Conservation (phyloP, 2,797 vertebrate species). For the Ateles fusciceps region DNA sequence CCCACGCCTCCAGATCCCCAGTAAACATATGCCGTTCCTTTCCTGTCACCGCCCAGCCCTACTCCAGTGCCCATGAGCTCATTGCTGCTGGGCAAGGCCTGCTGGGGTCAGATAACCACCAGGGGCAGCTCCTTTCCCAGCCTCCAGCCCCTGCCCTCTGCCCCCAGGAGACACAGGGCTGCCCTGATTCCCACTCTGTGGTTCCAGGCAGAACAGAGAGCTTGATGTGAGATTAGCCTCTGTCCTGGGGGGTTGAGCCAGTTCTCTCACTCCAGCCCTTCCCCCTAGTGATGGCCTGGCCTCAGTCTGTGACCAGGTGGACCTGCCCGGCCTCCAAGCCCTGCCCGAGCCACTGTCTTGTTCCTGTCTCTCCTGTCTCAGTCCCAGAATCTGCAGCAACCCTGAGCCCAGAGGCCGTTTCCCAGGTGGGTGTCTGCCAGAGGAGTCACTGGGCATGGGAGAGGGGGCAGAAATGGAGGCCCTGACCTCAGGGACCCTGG, state of each 20-base stretch:
- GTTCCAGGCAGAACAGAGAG: neutral
- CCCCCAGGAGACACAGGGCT: neutral
- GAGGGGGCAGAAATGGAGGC: neutral
- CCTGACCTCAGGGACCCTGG: neutral
- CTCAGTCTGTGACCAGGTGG: neutral
- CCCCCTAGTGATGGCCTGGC: neutral
- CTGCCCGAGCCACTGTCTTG: neutral
- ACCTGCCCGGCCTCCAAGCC: neutral
- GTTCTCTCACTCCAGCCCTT: neutral
- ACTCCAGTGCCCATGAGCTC: constrained; percentile 10
- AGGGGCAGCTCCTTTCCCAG: neutral
- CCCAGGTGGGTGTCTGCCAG: neutral
- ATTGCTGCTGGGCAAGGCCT: constrained; percentile 71
- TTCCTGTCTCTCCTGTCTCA: neutral
- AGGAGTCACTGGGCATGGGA: neutral
- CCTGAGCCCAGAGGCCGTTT: neutral
- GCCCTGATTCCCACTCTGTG: neutral
- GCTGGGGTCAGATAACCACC: constrained; percentile 39
- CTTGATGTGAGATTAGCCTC: neutral
- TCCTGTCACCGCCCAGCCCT: constrained; percentile 43
- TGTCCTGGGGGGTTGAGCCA: rapidly evolving
- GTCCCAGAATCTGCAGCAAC: neutral
- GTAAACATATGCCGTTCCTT: constrained; percentile 72
- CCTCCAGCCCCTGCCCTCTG: neutral
- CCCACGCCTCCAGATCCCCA: constrained; percentile 63